A percentile compares a stretch with the other conserved stretches of the same genome.
Conservation (phyloP, 2,888 invertebrate genomes). For the Glaucopsyche alexis region DNA sequence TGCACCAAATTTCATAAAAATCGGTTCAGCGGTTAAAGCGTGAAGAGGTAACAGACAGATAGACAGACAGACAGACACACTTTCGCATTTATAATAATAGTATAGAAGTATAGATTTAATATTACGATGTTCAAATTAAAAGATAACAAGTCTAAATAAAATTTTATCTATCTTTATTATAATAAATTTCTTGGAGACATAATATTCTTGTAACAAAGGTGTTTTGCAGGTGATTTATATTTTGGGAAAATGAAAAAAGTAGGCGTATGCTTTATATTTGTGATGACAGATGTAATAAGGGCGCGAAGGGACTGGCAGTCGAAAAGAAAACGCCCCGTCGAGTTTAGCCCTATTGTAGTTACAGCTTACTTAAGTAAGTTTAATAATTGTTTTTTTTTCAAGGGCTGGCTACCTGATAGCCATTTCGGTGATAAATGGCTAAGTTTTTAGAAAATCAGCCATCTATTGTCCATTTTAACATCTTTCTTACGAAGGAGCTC, state of each 20-base stretch:
- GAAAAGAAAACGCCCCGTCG: conserved; percentile 40
- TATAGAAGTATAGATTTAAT: too few species aligned
- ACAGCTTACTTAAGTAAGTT: conserved; percentile 24
- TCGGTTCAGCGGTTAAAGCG: too few species aligned
- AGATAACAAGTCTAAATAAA: background rate
- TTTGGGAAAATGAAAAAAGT: conserved; percentile 37
- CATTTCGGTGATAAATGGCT: conserved; percentile 6
- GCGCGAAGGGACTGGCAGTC: conserved; percentile 37
- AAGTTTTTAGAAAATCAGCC: background rate
- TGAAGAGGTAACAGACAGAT: too few species aligned
- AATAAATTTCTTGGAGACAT: background rate
- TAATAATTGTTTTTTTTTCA: conserved; percentile 14
- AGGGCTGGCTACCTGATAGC: conserved; percentile 22
- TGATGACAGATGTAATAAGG: conserved; percentile 49
- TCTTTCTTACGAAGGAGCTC: background rate
- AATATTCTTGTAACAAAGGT: conserved; percentile 31
- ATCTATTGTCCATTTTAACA: conserved; percentile 12
- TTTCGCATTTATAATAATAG: too few species aligned
- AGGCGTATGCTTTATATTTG: conserved; percentile 40
- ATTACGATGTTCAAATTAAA: background rate
- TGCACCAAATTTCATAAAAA: too few species aligned
- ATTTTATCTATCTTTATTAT: conserved; percentile 12
- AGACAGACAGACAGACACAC: too few species aligned
- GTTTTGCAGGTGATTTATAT: conserved; percentile 37
- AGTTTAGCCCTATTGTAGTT: conserved; percentile 34